Evolutionary conservation across 2,113 vertebrate genomes (phyloP).

Genomic region (Mixornis gularis): DNA sequence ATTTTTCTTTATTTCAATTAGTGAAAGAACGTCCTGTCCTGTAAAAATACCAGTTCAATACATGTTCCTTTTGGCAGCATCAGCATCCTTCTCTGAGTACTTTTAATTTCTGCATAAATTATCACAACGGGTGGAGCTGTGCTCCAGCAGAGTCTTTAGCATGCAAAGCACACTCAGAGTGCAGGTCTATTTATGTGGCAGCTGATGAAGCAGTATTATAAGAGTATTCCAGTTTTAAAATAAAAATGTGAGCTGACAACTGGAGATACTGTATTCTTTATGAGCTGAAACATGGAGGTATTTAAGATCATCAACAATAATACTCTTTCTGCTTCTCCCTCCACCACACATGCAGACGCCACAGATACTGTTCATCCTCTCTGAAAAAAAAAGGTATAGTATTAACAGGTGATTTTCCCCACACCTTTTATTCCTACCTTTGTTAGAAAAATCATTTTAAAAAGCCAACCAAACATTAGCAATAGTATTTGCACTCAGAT

Average conservation of each 20-base stretch:
- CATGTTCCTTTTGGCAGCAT: conserved; percentile 17
- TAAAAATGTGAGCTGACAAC: neutral
- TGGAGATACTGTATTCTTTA: neutral
- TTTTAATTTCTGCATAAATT: conserved; percentile 26
- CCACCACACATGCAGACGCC: neutral
- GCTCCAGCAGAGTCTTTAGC: neutral
- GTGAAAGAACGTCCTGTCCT: neutral
- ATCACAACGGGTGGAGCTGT: neutral
- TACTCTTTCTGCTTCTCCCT: neutral
- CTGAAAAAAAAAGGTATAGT: neutral
- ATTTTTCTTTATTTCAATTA: conserved; percentile 33
- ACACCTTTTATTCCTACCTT: conserved; percentile 27
- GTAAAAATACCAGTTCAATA: neutral
- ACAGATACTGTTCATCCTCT: neutral
- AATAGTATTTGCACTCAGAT: conserved; percentile 63
- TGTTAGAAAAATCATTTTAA: conserved; percentile 30
- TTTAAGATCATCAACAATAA: conserved; percentile 9
- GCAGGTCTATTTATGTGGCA: conserved; percentile 18
- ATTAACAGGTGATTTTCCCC: conserved; percentile 22
- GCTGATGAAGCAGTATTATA: conserved; percentile 27
- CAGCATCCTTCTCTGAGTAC: neutral
- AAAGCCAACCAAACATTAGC: conserved; percentile 51
- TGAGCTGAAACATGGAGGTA: neutral
- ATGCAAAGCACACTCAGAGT: conserved; percentile 20
- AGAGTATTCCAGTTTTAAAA: conserved; percentile 17